Evolutionary conservation across 2,888 invertebrate species (phyloP).

Genomic region (Callyntrura guangdongensis): DNA sequence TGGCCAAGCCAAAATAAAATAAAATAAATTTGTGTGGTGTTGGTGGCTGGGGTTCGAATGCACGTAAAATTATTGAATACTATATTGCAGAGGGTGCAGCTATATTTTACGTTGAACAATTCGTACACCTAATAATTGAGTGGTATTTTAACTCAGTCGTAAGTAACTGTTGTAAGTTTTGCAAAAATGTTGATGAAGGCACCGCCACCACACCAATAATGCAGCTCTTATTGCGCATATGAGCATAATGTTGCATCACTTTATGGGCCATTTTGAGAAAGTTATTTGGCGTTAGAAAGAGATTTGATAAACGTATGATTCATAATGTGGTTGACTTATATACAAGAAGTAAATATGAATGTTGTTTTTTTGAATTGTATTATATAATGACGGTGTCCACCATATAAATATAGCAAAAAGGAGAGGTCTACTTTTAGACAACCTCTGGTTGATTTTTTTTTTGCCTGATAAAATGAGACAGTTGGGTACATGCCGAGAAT

Average conservation of each 20-base stretch:
- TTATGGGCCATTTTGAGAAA: constrained; percentile 60
- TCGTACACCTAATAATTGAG: constrained; percentile 3
- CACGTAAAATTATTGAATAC: neutral
- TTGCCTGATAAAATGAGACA: neutral
- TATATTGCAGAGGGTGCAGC: neutral
- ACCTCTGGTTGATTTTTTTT: constrained; percentile 31
- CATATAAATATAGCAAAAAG: neutral
- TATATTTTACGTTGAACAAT: neutral
- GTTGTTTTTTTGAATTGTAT: constrained; percentile 5
- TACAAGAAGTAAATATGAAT: constrained; percentile 27
- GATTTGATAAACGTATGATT: constrained; percentile 15
- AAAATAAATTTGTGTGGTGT: neutral
- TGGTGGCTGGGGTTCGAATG: neutral
- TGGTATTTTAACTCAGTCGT: constrained; percentile 45
- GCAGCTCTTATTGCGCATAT: neutral
- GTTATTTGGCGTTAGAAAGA: constrained; percentile 61
- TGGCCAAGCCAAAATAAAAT: neutral
- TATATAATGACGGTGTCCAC: neutral
- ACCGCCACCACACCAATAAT: neutral
- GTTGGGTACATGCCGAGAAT: neutral
- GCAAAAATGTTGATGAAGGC: neutral
- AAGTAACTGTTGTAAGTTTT: neutral
- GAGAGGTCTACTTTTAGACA: constrained; percentile 42
- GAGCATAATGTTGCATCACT: constrained; percentile 59
- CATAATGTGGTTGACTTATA: constrained; percentile 39